Conservation (phyloP, 2,113 vertebrate species). For the Cygnus atratus region DNA sequence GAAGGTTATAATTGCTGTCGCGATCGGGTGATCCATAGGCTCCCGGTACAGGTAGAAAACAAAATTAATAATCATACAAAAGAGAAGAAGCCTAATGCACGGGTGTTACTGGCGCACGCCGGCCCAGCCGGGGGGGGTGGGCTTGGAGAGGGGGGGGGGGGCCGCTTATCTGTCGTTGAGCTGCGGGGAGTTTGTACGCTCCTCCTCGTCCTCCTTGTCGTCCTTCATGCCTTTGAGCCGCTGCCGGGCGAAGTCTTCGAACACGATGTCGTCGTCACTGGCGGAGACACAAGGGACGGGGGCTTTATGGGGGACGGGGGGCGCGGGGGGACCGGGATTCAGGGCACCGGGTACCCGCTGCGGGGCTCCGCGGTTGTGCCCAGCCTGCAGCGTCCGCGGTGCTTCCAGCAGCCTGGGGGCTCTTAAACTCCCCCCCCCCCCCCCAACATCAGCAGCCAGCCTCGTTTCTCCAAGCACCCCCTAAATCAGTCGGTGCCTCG, state of each 20-base stretch:
- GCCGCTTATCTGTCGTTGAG: constrained; percentile 84
- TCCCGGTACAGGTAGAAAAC: constrained; percentile 64
- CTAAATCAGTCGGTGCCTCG: too few relatives aligned
- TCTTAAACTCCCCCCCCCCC: too few relatives aligned
- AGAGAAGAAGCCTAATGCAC: constrained; percentile 59
- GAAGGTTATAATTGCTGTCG: constrained; percentile 68
- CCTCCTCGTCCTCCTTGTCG: constrained; percentile 90
- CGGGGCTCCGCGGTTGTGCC: too few relatives aligned
- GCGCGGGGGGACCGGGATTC: rapidly evolving
- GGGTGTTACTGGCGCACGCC: not conserved
- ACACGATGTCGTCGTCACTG: constrained; percentile 95
- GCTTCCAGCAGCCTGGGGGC: too few relatives aligned
- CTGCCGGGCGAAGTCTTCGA: constrained; percentile 95
- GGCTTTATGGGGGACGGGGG: not conserved
- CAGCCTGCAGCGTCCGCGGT: too few relatives aligned
- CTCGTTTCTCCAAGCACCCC: too few relatives aligned
- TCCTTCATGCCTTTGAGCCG: constrained; percentile 89
- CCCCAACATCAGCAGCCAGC: too few relatives aligned
- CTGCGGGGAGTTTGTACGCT: constrained; percentile 84
- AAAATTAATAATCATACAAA: constrained; percentile 54
- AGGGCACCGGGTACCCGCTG: not conserved
- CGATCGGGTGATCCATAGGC: constrained; percentile 41
- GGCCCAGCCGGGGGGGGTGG: not conserved
- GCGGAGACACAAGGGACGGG: not conserved
- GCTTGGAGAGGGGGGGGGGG: too few relatives aligned